Percentiles rank a stretch among this genome's conserved stretches.
Evolutionary conservation across 2,797 vertebrate genomes (phyloP).

Genomic region (Neostethus bicornis): DNA sequence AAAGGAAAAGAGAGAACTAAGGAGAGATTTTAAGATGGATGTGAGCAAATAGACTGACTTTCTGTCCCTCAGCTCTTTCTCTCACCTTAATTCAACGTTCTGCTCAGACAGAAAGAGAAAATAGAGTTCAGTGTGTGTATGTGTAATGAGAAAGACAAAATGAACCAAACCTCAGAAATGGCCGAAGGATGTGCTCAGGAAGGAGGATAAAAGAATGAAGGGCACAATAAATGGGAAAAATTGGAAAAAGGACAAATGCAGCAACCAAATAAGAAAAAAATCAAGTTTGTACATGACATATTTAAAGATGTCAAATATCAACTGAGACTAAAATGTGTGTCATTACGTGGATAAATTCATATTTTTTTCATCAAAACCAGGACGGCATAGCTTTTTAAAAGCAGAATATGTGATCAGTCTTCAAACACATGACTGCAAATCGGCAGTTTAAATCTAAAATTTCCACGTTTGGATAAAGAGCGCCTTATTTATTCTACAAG

Average conservation of each 20-base stretch:
- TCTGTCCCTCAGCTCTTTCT: no score
- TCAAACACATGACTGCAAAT: no score
- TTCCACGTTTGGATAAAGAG: no score
- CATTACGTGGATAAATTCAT: background rate
- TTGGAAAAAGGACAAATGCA: conserved; percentile 15
- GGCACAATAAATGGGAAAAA: background rate
- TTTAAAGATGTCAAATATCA: conserved; percentile 1
- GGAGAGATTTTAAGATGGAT: background rate
- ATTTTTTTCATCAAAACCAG: background rate
- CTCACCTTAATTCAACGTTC: no score
- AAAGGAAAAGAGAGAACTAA: conserved; percentile 10
- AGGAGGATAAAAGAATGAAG: background rate
- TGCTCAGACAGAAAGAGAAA: background rate
- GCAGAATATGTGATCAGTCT: no score
- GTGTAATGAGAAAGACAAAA: conserved; percentile 19
- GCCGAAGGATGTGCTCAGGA: conserved; percentile 6
- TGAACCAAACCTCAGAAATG: conserved; percentile 23
- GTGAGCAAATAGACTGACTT: no score
- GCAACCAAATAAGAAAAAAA: conserved; percentile 15
- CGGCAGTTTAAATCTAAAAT: no score
- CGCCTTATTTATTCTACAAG: no score
- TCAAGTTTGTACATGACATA: conserved; percentile 8
- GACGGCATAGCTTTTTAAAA: background rate
- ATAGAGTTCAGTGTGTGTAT: background rate
- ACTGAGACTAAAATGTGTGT: conserved; percentile 9